Base-by-base conservation (phyloP, 2,113 vertebrate species). In the Cygnus atratus region DNA sequence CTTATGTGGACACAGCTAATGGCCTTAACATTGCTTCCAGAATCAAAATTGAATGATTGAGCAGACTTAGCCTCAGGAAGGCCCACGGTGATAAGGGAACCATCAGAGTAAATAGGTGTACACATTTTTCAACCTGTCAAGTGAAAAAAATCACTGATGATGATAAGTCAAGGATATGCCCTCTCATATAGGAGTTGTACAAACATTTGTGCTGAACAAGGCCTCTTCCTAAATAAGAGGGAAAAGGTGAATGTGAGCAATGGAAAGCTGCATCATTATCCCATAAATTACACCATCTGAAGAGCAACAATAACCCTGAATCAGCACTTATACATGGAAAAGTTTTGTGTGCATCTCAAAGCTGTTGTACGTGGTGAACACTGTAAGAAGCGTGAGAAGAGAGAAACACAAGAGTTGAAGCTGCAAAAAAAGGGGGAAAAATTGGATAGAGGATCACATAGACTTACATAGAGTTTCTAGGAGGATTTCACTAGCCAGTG, bases 1-100 rank as follows among this genome's bases (percentile, higher is more conserved):
- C 80, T 73, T 88, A 77, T 95, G 91, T 91, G 96, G 88, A 88
- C 68, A 71, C 76, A 91, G 82, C 91, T 97, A 94, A 96, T 92
- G 89, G 93, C 72, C 89, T 96, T 78, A 72, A 61, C 65, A 61
- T 88, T 87, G 80, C 95, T 96, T 96, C 90, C 91, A 95, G 93
- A 86, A 88, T 94, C 78, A 88, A 87, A 96, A 92, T 67, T 84
- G 87, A 92, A 94, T 71, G 88, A 73, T 71, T 93, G 93, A 95
- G 81, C 61, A 87, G 87, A 80, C 71, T 94, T 83, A 96, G 93
- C 72, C 82, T 95, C 74, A n/a, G 94, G 87, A 95, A 92, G 82
- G 61, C 66, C 57, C 19, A 83, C 3, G 22, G 86, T 91, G 82
- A 86, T 68, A 67, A 94, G 75, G n/a, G n/a, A 88, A 95, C 39